phyloP scores from a whole-genome alignment of 2,797 vertebrate species.

The Enteromius argenteus region DNA sequence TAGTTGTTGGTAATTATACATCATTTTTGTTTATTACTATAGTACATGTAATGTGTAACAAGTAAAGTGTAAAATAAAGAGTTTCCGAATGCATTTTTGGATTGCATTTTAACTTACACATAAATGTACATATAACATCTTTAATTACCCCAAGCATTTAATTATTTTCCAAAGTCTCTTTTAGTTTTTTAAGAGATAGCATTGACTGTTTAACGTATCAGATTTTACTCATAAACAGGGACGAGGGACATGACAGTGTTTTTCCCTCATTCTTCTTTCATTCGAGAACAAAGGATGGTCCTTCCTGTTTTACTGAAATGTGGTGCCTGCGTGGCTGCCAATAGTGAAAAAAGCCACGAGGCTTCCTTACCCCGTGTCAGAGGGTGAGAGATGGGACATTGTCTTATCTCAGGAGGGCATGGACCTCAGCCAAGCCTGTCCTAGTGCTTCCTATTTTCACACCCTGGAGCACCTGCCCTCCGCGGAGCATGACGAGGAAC shows the following conservation, averaged over 20 bases:
- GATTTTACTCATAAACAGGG: constrained; percentile 61
- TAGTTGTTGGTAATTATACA: not conserved
- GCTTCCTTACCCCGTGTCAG: constrained; percentile 64
- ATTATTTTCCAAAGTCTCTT: constrained; percentile 18
- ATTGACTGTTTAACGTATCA: constrained; percentile 31
- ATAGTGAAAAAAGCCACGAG: constrained; percentile 67
- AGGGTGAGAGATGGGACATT: constrained; percentile 72
- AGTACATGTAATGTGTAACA: not conserved
- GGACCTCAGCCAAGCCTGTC: constrained; percentile 78
- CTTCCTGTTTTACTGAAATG: constrained; percentile 69
- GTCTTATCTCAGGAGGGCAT: constrained; percentile 79
- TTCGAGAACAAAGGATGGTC: constrained; percentile 64
- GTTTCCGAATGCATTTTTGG: not conserved
- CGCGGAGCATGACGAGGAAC: constrained; percentile 73
- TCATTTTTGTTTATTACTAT: not conserved
- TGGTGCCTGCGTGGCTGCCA: constrained; percentile 56
- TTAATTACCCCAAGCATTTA: not conserved
- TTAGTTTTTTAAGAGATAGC: not conserved
- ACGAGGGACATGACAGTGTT: constrained; percentile 69
- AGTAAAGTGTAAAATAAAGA: not conserved
- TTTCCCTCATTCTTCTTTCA: constrained; percentile 69
- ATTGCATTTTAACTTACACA: not conserved
- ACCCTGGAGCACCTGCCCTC: constrained; percentile 79
- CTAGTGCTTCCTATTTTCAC: constrained; percentile 81
- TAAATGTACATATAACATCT: not conserved